Percentiles rank a stretch among this genome's conserved stretches.
These are phyloP conservation scores for Fragum whitleyi DNA, from an alignment of 2,888 invertebrate species.

Conservation along the genomic window DNA sequence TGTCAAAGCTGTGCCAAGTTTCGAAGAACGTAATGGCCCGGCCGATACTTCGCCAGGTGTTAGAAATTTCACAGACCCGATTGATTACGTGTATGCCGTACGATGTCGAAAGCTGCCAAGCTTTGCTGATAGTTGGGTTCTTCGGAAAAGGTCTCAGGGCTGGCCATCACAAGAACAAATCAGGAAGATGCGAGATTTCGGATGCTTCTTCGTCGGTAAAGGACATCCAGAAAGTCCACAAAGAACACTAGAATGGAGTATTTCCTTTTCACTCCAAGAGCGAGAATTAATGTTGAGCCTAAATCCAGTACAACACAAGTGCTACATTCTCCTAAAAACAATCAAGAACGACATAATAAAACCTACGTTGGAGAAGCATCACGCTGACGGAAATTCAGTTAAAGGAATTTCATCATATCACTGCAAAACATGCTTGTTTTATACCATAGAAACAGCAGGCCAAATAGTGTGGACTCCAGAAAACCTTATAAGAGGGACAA, in stretches of 20 bases:
- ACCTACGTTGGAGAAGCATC: background rate
- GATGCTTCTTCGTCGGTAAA: slow-evolving; percentile 1
- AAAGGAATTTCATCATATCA: slow-evolving; percentile 7
- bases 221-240: background rate
- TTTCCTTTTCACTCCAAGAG: slow-evolving; percentile 19
- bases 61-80: background rate
- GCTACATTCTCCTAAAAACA: slow-evolving; percentile 3
- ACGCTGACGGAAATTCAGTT: background rate
- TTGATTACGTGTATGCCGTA: background rate
- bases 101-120: background rate
- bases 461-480: background rate
- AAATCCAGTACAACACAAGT: background rate
- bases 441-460: background rate
- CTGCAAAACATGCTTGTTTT: slow-evolving; percentile 6
- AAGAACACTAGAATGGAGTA: background rate
- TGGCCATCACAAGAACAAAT: slow-evolving; percentile 10
- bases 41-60: background rate
- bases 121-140: background rate
- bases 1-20: background rate
- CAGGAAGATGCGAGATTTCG: background rate
- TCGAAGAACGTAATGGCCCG: background rate
- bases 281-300: slow-evolving; percentile 5
- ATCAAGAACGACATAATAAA: slow-evolving; percentile 1
- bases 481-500: background rate
- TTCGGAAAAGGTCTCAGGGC: background rate